Base-by-base conservation (phyloP, 1,140 invertebrate species). In the Bacillus rossius region DNA sequence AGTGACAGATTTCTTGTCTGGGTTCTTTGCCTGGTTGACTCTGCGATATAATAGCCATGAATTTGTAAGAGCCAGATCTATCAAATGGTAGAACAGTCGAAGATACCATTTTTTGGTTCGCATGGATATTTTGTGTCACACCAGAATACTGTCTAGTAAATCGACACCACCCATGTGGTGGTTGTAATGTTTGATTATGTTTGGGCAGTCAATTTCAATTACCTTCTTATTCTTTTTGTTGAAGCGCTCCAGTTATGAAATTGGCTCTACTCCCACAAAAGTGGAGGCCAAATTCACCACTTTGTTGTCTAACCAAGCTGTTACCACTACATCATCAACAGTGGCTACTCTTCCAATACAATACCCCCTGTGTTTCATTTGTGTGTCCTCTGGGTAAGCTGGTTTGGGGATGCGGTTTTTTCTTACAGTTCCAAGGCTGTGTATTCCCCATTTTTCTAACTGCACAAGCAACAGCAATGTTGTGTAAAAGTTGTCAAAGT, bases 201-300 rank as follows among this genome's bases (percentile, higher is more conserved):
- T 19, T 63, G 63, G 59, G 67, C 70, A 61, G 19, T 64, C 57
- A 57, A 79, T 68, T 42, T 72, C 61, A 55, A 71, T 65, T 59
- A 61, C 67, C 40, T 59, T 64, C 54, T 72, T 69, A 47, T 67
- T 62, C 56, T 64, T 60, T 53, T 70, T 72, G 57, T 70, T 67
- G 62, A 67, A 75, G 47, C 70, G 62, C 53, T 61, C 53, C 49
- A 74, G 67, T 61, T 64, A 57, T 57, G 62, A 67, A 61, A 60
- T 53, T 20, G 71, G 70, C 25, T 69, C 56, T 42, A 67, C 63
- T 61, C 72, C 71, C 62, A 66, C 66, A 69, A 69, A 72, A 57
- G 66, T 69, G 47, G 71, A 76, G 53, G 68, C 64, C 22, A 75
- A 66, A 58, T 65, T 69, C 45, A 75, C 73, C 57, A 53, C 34